Evolutionary conservation across 92 coral and sea anemone genomes (phyloP), one percentile per base, ranked within the genome.

Genomic region (Parazoanthus atlanticus): DNA sequence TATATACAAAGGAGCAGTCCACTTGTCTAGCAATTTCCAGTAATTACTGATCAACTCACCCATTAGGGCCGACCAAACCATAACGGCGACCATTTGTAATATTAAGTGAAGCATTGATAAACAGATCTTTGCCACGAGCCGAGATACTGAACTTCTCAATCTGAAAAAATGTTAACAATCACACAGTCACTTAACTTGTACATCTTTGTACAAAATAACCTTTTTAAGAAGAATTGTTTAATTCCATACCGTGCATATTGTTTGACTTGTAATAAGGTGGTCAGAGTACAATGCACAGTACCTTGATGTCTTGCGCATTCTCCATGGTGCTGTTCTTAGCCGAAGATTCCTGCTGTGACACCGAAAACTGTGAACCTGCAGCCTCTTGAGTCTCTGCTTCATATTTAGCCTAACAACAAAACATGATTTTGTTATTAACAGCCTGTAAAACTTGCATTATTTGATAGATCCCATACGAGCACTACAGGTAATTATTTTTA

Each of bases 51-150:
- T 46, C 52, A 32, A 81, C 96, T 87, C 86, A 97, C 99, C 99
- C 99, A 91, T 97, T 97, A 23, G 99, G 99, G 19, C 99, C 99
- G 21, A 97, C 98, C 73, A 97, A 86, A 11, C 99, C 99, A 93
- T 97, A 97, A 0, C 99, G 97, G 25, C 99, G 93, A 12, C 98
- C 98, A 80, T 96, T 90, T 52, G 99, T 94, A 64, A 97, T 95
- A 82, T 94, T 96, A 61, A 97, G 88, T 25, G 94, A 94, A 66
- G 98, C 98, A 89, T 95, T 94, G 17, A 97, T 95, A 94, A 97
- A 97, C 32, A 97, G 91, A 52, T 97, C 99, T 85, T 97, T 97
- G 33, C 99, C 99, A 82, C 99, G 92, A 31, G 99, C 99, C 38
- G 99, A 97, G 75, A 97, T 97, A 77, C 98, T 91, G 82, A 97